Percentiles rank a stretch among this genome's conserved stretches.
Conservation (phyloP, 1,140 invertebrate genomes). For the Drosophila rufa region DNA sequence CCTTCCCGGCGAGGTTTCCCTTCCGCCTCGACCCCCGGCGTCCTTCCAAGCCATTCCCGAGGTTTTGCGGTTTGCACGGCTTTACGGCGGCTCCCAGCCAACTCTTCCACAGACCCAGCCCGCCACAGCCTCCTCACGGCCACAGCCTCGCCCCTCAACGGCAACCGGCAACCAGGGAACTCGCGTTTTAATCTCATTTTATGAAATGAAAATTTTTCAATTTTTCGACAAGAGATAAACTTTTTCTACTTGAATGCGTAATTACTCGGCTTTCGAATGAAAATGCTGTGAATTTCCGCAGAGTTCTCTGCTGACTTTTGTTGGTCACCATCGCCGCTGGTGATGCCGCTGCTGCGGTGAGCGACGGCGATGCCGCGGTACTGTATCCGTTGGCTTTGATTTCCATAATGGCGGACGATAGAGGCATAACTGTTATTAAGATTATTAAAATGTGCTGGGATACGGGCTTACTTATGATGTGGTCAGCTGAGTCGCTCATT, state of each 20-base stretch:
- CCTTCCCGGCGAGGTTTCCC: constrained; percentile 46
- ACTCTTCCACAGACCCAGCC: constrained; percentile 11
- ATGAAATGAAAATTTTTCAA: constrained; percentile 82
- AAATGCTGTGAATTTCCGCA: constrained; percentile 62
- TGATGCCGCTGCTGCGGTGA: constrained; percentile 33
- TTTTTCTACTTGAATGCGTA: constrained; percentile 83
- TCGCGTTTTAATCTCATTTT: constrained; percentile 82
- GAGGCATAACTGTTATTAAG: constrained; percentile 72
- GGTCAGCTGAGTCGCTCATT: constrained; percentile 37
- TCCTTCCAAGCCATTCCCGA: constrained; percentile 21
- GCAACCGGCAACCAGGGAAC: not conserved
- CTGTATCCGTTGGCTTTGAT: constrained; percentile 72
- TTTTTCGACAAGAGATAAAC: constrained; percentile 82
- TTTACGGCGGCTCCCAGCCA: constrained; percentile 33
- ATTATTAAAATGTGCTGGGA: constrained; percentile 71
- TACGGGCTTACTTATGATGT: constrained; percentile 65
- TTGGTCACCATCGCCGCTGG: constrained; percentile 36
- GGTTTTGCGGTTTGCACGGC: constrained; percentile 69
- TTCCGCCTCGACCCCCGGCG: not conserved
- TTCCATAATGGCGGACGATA: constrained; percentile 70
- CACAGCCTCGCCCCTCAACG: constrained; percentile 3
- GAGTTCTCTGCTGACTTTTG: constrained; percentile 61
- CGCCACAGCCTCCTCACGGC: not conserved
- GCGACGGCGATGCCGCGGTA: constrained; percentile 16
- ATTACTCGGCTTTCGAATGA: constrained; percentile 66